Conservation (phyloP, 2,888 invertebrate species). For the Cryptophagus acutangulus region DNA sequence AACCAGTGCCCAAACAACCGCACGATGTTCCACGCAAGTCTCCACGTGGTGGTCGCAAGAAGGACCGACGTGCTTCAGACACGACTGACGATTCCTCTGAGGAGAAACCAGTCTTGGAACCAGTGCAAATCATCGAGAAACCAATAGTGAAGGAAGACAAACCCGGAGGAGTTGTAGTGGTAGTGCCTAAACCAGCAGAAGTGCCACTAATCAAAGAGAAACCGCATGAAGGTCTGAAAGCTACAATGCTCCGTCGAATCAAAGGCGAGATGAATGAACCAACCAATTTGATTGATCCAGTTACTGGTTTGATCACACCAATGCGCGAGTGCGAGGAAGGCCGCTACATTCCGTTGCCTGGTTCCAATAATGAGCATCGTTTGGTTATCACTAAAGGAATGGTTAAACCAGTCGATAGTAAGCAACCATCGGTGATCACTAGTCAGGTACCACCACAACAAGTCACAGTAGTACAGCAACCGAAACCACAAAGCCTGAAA, state of each 20-base stretch:
- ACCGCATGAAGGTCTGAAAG: conserved; percentile 44
- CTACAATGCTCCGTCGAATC: conserved; percentile 43
- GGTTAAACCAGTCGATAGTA: conserved; percentile 3
- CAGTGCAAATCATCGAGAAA: conserved; percentile 5
- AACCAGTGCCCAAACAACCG: conserved; percentile 43
- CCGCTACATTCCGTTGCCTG: conserved; percentile 58
- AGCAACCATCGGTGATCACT: conserved; percentile 20
- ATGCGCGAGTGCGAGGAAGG: conserved; percentile 69
- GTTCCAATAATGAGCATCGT: conserved; percentile 29
- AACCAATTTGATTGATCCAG: conserved; percentile 66
- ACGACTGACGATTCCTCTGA: conserved; percentile 61
- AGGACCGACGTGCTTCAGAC: conserved; percentile 62
- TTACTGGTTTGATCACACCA: conserved; percentile 66
- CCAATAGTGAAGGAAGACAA: conserved; percentile 8
- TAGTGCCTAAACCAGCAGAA: conserved; percentile 18
- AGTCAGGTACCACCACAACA: conserved; percentile 24
- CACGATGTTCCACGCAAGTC: conserved; percentile 53
- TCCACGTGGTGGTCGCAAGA: conserved; percentile 56
- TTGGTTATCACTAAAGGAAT: conserved; percentile 22
- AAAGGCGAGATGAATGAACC: conserved; percentile 53
- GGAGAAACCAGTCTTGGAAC: conserved; percentile 16
- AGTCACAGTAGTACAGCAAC: conserved; percentile 27
- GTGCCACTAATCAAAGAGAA: conserved; percentile 33
- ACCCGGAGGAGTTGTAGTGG: conserved; percentile 15
- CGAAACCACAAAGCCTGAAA: conserved; percentile 56